These are phyloP conservation scores for Tiaroga cobitis DNA, from an alignment of 2,797 vertebrate genomes.

Conservation along the genomic window DNA sequence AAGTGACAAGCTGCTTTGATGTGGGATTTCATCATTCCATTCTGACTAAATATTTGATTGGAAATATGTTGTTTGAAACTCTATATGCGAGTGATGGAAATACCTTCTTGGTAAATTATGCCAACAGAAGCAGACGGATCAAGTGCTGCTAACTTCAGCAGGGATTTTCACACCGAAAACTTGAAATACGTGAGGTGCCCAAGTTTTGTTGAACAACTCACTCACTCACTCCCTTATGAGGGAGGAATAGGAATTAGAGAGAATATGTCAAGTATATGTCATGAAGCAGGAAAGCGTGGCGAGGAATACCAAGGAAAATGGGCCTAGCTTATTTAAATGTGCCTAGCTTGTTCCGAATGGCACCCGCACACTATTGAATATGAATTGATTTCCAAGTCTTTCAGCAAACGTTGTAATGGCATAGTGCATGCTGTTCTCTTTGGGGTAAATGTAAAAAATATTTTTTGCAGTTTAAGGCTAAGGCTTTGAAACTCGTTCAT, in stretches of 20 bases:
- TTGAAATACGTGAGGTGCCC: conserved; percentile 10
- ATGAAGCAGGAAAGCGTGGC: conserved; percentile 39
- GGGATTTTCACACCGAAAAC: conserved; percentile 17
- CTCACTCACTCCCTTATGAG: conserved; percentile 40
- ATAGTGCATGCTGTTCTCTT: conserved; percentile 28
- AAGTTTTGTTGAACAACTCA: conserved; percentile 37
- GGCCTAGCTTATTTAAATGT: conserved; percentile 41
- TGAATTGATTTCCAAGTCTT: conserved; percentile 48
- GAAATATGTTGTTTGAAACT: conserved; percentile 42
- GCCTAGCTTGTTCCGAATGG: conserved; percentile 31
- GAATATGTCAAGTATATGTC: conserved; percentile 9
- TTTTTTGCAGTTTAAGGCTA: not conserved
- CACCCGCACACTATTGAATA: conserved; percentile 32
- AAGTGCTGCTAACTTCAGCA: conserved; percentile 40
- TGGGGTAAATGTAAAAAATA: conserved; percentile 27
- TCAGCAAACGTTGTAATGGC: not conserved
- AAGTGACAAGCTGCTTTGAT: conserved; percentile 46
- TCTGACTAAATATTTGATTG: conserved; percentile 53
- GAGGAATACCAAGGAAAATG: conserved; percentile 18
- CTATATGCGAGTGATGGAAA: conserved; percentile 20
- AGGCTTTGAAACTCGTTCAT: not conserved
- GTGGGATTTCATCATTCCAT: conserved; percentile 45
- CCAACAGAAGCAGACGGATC: conserved; percentile 32
- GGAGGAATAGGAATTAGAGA: conserved; percentile 19
- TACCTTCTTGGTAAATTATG: conserved; percentile 36